Conservation (phyloP, 2,113 vertebrate genomes). For the Lathamus discolor region DNA sequence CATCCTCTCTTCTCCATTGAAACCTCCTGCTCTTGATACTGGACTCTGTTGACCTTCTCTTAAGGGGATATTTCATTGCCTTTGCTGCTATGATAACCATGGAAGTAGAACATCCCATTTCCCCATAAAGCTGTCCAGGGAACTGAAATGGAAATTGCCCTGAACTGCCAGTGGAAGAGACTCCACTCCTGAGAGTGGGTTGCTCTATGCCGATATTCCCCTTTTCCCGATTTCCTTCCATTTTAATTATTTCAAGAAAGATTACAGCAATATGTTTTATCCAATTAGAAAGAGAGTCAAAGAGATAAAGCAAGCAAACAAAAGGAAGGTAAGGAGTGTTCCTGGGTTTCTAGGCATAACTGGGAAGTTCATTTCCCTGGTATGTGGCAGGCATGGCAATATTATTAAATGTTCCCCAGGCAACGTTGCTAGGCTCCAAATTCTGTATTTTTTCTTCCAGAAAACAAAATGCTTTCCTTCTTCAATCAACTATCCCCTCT, state of each 20-base stretch:
- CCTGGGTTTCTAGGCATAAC: neutral
- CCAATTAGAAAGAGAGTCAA: neutral
- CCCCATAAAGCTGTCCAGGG: conserved; percentile 39
- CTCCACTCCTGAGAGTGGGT: conserved; percentile 12
- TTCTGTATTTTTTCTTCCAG: conserved; percentile 16
- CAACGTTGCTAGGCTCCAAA: conserved; percentile 26
- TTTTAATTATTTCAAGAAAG: neutral
- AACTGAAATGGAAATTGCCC: conserved; percentile 47
- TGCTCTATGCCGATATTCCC: neutral
- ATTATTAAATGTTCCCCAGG: conserved; percentile 35
- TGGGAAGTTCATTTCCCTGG: neutral
- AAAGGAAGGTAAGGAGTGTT: neutral
- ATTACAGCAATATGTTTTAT: neutral
- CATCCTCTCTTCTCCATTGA: neutral
- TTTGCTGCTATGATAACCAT: conserved; percentile 11
- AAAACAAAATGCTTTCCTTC: neutral
- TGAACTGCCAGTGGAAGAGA: conserved; percentile 6
- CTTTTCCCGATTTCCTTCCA: neutral
- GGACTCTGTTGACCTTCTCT: conserved; percentile 35
- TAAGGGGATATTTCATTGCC: conserved; percentile 38
- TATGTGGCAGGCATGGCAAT: conserved; percentile 11
- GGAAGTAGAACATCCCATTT: conserved; percentile 62
- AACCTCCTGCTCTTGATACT: neutral
- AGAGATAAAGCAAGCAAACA: neutral
- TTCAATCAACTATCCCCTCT: neutral